Conservation (phyloP, 2,113 vertebrate genomes). For the Drymodes brunneopygia region DNA sequence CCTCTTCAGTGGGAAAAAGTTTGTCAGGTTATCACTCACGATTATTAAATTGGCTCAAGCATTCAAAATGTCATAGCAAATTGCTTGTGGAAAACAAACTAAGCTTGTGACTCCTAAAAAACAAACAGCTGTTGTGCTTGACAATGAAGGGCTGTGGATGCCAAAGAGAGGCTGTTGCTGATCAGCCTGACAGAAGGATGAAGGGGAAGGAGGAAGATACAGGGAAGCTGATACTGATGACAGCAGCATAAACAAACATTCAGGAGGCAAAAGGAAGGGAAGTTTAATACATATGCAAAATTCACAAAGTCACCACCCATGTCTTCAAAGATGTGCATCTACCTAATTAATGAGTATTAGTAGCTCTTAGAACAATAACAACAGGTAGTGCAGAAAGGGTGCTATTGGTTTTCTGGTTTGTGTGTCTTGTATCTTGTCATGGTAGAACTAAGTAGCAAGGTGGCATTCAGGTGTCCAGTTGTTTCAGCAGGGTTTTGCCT, state of each 20-base stretch:
- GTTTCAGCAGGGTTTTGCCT: not conserved
- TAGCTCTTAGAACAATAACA: not conserved
- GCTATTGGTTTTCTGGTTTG: not conserved
- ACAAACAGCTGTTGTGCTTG: not conserved
- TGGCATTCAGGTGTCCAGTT: not conserved
- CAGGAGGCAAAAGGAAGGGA: not conserved
- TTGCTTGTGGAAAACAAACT: not conserved
- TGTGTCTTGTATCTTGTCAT: not conserved
- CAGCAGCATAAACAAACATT: not conserved
- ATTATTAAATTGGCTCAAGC: not conserved
- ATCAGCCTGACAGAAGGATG: not conserved
- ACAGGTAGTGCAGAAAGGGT: not conserved
- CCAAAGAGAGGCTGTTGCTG: not conserved
- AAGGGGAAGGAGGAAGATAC: not conserved
- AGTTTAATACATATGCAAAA: not conserved
- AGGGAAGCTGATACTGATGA: not conserved
- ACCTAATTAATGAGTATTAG: not conserved
- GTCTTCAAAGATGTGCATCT: not conserved
- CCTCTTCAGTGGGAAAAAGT: not conserved
- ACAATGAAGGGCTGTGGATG: not conserved
- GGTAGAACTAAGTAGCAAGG: not conserved
- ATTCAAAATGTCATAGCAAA: not conserved
- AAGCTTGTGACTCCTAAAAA: not conserved
- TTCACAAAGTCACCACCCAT: not conserved
- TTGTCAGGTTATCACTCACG: not conserved